Conservation (phyloP, 2,888 invertebrate species). For the Caenorhabditis zanzibari region DNA sequence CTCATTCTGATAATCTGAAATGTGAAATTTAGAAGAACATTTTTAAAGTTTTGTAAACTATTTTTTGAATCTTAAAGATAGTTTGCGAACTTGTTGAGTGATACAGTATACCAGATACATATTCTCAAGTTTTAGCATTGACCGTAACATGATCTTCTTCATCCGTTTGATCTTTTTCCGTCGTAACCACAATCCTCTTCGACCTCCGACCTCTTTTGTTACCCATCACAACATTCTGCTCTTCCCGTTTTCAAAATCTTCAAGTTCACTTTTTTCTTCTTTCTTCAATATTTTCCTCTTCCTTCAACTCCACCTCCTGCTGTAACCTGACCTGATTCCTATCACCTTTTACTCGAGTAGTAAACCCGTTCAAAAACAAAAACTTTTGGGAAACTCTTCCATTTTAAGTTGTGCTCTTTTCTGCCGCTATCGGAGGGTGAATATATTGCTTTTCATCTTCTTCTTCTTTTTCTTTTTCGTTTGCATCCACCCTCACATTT, state of each 20-base stretch:
- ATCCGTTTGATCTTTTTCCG: constrained; percentile 5
- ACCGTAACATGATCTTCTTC: too few relatives aligned
- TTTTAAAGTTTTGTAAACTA: too few relatives aligned
- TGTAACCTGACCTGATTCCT: constrained; percentile 32
- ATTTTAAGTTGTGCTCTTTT: constrained; percentile 34
- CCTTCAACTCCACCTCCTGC: not conserved
- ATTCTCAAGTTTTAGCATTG: too few relatives aligned
- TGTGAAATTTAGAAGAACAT: too few relatives aligned
- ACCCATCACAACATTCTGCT: constrained; percentile 18
- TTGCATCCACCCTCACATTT: constrained; percentile 58
- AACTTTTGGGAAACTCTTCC: not conserved
- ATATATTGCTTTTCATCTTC: constrained; percentile 38
- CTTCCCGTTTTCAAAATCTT: not conserved
- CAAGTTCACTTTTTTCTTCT: constrained; percentile 33
- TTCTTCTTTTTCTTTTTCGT: constrained; percentile 13
- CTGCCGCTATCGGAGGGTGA: constrained; percentile 15
- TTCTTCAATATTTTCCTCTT: constrained; percentile 13
- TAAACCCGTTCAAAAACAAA: not conserved
- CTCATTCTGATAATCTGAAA: too few relatives aligned
- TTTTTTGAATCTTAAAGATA: too few relatives aligned
- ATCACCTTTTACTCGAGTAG: constrained; percentile 26
- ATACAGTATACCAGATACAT: too few relatives aligned
- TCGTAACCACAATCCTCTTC: constrained; percentile 13
- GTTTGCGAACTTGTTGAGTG: too few relatives aligned
- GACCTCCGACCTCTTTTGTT: constrained; percentile 22